Evolutionary conservation across 2,113 vertebrate genomes (phyloP).

Genomic region (Lycaon pictus): DNA sequence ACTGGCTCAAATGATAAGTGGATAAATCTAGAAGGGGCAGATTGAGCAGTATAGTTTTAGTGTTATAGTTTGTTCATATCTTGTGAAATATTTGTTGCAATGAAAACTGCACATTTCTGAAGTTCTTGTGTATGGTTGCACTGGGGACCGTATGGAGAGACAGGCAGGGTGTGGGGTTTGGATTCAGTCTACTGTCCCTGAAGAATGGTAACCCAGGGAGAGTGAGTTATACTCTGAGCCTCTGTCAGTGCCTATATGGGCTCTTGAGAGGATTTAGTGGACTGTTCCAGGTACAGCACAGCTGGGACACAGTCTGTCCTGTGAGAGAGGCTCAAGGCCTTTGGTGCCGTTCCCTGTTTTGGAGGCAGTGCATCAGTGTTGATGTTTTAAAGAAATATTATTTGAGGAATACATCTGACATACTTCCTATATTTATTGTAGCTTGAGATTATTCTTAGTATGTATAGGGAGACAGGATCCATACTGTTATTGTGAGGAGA

Average conservation of each 20-base stretch:
- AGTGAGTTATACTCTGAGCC: background rate
- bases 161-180: background rate
- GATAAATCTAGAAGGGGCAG: background rate
- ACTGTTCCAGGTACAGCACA: too few relatives aligned
- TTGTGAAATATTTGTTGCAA: background rate
- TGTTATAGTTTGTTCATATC: background rate
- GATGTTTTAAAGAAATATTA: conserved; percentile 9
- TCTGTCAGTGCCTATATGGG: background rate
- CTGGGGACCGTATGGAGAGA: background rate
- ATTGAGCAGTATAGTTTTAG: background rate
- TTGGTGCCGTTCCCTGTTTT: background rate
- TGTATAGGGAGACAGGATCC: background rate
- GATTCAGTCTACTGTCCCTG: background rate
- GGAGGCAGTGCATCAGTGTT: background rate
- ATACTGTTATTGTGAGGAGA: background rate
- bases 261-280: background rate
- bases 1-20: background rate
- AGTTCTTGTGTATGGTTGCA: background rate
- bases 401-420: background rate
- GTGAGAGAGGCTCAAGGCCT: background rate
- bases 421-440: background rate
- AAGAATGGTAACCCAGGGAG: background rate
- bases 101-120: background rate
- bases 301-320: background rate
- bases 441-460: background rate